These are phyloP conservation scores for Tautogolabrus adspersus DNA, from an alignment of 2,113 vertebrate genomes.

Conservation along the genomic window DNA sequence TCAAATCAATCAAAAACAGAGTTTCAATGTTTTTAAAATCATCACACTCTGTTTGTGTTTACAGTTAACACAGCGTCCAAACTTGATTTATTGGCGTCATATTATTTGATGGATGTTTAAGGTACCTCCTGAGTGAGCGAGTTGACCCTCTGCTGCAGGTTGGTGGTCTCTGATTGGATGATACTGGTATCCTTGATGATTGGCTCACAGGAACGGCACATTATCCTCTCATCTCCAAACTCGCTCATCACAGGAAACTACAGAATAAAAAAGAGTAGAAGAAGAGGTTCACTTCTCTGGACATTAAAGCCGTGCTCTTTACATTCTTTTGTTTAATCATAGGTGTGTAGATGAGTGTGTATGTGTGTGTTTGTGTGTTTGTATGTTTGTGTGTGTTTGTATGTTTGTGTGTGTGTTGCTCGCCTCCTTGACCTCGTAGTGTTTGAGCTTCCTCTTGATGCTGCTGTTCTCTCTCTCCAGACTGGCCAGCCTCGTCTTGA, in stretches of 20 bases:
- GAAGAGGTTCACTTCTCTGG: neutral
- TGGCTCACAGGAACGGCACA: slow-evolving; percentile 80
- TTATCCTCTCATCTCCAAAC: slow-evolving; percentile 84
- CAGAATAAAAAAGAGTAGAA: neutral
- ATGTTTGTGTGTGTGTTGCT: neutral
- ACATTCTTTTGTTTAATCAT: no score
- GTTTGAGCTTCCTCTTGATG: slow-evolving; percentile 90
- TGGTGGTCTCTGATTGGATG: slow-evolving; percentile 88
- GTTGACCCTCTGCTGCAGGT: slow-evolving; percentile 88
- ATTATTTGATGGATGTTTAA: neutral
- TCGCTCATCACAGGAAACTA: slow-evolving; percentile 88
- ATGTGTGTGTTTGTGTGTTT: no score
- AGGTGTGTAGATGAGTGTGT: no score
- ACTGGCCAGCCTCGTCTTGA: slow-evolving; percentile 89
- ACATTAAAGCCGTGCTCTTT: neutral
- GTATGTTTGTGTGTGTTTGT: no score
- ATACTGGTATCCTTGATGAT: slow-evolving; percentile 83
- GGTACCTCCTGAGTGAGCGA: slow-evolving; percentile 89
- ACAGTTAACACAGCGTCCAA: no score
- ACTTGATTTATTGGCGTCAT: no score
- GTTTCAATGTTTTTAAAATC: no score
- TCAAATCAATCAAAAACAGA: no score
- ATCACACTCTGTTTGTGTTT: neutral
- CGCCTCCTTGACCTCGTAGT: slow-evolving; percentile 89
- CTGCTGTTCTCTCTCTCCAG: slow-evolving; percentile 91